Evolutionary conservation across 2,888 invertebrate species (phyloP).

Genomic region (Nemoura dubitans): DNA sequence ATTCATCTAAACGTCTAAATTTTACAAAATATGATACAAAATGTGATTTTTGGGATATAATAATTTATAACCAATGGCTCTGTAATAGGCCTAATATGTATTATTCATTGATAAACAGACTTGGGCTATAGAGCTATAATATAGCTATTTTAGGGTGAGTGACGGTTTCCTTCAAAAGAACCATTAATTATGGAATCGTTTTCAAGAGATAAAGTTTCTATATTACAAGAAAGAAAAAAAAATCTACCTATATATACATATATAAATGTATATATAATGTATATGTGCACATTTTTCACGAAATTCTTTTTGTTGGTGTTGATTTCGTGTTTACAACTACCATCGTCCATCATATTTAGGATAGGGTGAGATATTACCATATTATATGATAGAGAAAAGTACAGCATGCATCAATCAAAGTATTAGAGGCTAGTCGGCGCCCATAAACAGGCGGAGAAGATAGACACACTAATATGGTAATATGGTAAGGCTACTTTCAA

Average conservation of each 20-base stretch:
- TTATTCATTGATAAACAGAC: not conserved
- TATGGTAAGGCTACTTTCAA: not conserved
- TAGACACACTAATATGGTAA: not conserved
- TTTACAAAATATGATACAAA: not conserved
- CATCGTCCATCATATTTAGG: conserved; percentile 18
- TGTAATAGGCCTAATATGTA: conserved; percentile 12
- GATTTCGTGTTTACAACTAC: not conserved
- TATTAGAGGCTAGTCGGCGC: not conserved
- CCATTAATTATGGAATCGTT: not conserved
- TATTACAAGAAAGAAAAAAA: not conserved
- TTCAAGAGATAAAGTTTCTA: conserved; percentile 12
- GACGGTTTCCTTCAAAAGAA: not conserved
- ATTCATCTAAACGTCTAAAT: not conserved
- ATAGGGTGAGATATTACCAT: conserved; percentile 23
- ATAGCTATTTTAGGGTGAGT: not conserved
- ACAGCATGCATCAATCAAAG: not conserved
- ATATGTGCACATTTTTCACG: not conserved
- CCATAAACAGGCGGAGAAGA: not conserved
- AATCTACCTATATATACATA: too few species aligned
- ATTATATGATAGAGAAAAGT: not conserved
- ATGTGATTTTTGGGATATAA: conserved; percentile 7
- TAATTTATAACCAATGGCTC: not conserved
- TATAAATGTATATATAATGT: not conserved
- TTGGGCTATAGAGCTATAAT: not conserved
- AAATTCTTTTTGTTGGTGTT: not conserved